Evolutionary conservation across 2,113 vertebrate genomes (phyloP).

Genomic region (Bufo gargarizans): DNA sequence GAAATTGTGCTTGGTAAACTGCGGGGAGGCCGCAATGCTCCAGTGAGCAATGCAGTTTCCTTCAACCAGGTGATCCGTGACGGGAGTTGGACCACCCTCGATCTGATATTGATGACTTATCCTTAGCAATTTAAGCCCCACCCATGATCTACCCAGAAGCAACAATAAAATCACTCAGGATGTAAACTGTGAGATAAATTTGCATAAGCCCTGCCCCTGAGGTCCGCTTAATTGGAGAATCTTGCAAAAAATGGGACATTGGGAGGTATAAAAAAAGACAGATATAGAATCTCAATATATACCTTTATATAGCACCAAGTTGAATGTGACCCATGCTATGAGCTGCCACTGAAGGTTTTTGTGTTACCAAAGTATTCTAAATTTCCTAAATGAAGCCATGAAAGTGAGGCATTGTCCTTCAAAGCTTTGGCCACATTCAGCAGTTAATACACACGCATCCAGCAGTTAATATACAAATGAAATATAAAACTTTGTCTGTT

Average conservation of each 20-base stretch:
- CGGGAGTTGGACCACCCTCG: too few relatives aligned
- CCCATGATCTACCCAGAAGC: too few relatives aligned
- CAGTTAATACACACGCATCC: slow-evolving; percentile 54
- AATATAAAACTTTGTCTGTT: slow-evolving; percentile 69
- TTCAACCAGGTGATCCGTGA: too few relatives aligned
- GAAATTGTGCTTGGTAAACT: too few relatives aligned
- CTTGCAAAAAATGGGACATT: background rate
- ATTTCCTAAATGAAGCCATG: background rate
- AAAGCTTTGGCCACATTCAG: slow-evolving; percentile 37
- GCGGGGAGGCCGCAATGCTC: too few relatives aligned
- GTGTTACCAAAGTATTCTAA: background rate
- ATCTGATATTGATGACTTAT: too few relatives aligned
- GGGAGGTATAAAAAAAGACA: background rate
- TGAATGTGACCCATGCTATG: background rate
- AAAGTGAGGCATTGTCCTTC: slow-evolving; percentile 34
- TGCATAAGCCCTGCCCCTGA: background rate
- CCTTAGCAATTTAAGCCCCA: too few relatives aligned
- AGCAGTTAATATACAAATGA: slow-evolving; percentile 69
- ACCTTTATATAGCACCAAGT: background rate
- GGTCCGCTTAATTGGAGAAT: background rate
- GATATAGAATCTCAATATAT: background rate
- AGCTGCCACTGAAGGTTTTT: background rate
- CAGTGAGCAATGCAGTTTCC: too few relatives aligned
- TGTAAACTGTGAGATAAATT: background rate
- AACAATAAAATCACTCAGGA: too few relatives aligned